Conservation (phyloP, 1,140 invertebrate genomes). For the Scaptomyza pallida region DNA sequence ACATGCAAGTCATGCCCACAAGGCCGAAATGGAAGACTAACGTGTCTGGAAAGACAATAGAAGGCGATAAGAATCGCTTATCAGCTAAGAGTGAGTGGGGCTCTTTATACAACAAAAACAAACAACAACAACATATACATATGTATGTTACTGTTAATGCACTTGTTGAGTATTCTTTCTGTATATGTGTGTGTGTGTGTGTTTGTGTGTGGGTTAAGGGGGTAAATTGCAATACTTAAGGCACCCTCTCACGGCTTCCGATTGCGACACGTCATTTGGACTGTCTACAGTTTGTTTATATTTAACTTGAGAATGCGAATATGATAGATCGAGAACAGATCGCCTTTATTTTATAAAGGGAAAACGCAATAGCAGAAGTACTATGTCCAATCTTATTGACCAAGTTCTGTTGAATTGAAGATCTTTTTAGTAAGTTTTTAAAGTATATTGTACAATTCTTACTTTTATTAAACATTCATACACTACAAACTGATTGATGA, state of each 20-base stretch:
- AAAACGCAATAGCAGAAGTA: too few relatives aligned
- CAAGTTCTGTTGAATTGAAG: too few relatives aligned
- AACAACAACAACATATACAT: neutral
- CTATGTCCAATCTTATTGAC: too few relatives aligned
- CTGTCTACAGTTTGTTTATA: neutral
- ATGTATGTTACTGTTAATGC: neutral
- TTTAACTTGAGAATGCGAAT: too few relatives aligned
- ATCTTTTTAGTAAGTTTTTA: too few relatives aligned
- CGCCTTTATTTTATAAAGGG: too few relatives aligned
- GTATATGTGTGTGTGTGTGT: neutral
- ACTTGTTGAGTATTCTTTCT: too few relatives aligned
- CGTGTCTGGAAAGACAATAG: slow-evolving; percentile 24
- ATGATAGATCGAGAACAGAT: too few relatives aligned
- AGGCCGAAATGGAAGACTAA: slow-evolving; percentile 14
- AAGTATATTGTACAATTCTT: neutral
- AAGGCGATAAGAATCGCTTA: slow-evolving; percentile 19
- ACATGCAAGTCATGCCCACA: slow-evolving; percentile 30
- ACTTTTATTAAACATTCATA: too few relatives aligned
- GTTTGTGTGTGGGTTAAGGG: too few relatives aligned
- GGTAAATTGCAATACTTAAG: neutral
- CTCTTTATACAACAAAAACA: neutral
- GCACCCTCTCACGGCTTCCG: neutral
- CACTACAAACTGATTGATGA: too few relatives aligned
- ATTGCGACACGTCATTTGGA: neutral
- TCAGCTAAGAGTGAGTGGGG: neutral